Conservation (phyloP, 1,140 invertebrate genomes). For the Trichonephila clavata region DNA sequence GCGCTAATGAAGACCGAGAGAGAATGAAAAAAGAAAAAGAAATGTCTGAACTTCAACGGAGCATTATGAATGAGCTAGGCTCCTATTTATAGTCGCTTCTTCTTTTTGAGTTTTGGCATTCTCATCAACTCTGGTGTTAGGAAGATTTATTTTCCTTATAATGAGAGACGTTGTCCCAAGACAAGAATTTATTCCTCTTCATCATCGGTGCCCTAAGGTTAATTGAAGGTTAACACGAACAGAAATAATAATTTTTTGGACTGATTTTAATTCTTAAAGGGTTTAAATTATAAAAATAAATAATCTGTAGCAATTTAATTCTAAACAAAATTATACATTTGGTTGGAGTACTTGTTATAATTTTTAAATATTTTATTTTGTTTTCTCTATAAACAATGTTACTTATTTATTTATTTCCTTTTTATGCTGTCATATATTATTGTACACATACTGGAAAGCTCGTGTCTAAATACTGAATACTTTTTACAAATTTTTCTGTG, state of each 20-base stretch:
- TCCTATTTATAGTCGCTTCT: not conserved
- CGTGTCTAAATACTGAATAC: no score
- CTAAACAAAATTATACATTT: no score
- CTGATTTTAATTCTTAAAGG: not conserved
- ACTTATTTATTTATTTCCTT: no score
- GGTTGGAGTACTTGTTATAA: no score
- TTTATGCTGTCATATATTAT: no score
- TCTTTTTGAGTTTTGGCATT: slow-evolving; percentile 10
- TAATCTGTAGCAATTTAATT: no score
- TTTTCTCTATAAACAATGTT: no score
- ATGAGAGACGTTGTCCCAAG: not conserved
- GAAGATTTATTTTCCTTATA: slow-evolving; percentile 35
- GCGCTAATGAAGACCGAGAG: not conserved
- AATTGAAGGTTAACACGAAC: slow-evolving; percentile 4
- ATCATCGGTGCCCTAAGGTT: not conserved
- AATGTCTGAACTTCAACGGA: not conserved
- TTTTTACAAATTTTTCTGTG: no score
- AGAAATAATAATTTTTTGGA: not conserved
- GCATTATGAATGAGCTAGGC: slow-evolving; percentile 16
- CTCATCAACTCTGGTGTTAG: not conserved
- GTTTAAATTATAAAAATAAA: not conserved
- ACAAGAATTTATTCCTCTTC: not conserved
- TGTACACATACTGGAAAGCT: no score
- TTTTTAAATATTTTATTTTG: no score
- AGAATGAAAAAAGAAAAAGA: not conserved